A percentile compares a stretch with the other conserved stretches of the same genome.
Conservation (phyloP, 2,113 vertebrate species). For the Sitta europaea region DNA sequence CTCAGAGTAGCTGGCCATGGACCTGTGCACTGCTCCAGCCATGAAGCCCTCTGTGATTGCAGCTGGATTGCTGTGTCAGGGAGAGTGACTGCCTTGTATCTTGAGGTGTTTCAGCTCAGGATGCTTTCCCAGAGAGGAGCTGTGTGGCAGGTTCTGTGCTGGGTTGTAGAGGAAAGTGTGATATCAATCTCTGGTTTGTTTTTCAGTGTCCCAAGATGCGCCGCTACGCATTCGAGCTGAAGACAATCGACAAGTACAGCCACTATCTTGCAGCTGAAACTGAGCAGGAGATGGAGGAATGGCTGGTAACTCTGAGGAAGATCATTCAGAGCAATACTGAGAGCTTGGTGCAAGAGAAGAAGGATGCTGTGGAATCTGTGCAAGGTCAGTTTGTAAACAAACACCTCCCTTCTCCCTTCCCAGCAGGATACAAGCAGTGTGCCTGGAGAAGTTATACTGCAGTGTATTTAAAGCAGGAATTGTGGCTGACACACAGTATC, state of each 20-base stretch:
- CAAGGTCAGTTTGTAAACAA: constrained; percentile 68
- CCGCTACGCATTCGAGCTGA: constrained; percentile 91
- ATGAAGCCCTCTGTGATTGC: neutral
- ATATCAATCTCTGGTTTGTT: neutral
- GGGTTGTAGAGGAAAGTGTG: neutral
- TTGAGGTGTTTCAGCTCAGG: neutral
- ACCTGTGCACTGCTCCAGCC: rapidly evolving
- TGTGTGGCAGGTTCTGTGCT: neutral
- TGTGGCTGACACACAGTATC: neutral
- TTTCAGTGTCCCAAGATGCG: constrained; percentile 91
- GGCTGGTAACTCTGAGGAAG: constrained; percentile 88
- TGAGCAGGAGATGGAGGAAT: constrained; percentile 96
- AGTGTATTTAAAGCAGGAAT: constrained; percentile 1
- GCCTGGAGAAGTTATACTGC: neutral
- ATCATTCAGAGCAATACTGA: constrained; percentile 88
- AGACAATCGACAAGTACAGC: constrained; percentile 95
- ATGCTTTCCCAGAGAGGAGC: neutral
- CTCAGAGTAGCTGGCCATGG: neutral
- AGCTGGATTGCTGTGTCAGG: neutral
- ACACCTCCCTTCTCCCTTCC: neutral
- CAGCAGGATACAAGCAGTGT: neutral
- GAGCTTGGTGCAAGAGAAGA: constrained; percentile 81
- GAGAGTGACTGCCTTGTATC: neutral
- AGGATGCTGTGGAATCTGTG: constrained; percentile 80
- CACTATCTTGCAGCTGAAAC: constrained; percentile 94